These are phyloP conservation scores for Otus sunia DNA, from an alignment of 2,113 vertebrate species.

Conservation along the genomic window DNA sequence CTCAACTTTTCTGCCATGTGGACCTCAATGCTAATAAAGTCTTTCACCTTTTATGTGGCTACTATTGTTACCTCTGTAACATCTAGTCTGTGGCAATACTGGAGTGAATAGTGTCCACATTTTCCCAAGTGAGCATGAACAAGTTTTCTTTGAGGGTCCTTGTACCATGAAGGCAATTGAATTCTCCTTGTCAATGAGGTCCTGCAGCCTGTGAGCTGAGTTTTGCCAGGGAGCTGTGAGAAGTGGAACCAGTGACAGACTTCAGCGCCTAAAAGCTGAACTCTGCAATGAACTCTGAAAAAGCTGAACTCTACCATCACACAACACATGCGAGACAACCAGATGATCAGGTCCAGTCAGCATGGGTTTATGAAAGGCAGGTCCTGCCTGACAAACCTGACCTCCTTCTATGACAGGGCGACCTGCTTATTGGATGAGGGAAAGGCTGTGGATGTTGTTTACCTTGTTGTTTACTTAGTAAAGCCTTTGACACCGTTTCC, in stretches of 20 bases:
- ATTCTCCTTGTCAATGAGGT: background rate
- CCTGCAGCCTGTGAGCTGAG: background rate
- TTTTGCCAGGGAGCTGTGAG: background rate
- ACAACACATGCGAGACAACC: no score
- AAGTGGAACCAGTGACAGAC: background rate
- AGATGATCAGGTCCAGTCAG: no score
- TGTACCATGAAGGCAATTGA: rapidly evolving
- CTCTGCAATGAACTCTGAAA: no score
- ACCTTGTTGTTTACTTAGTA: no score
- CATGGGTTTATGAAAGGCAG: no score
- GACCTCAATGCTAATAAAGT: background rate
- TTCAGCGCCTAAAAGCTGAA: background rate
- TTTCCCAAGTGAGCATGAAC: background rate
- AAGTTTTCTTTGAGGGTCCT: background rate
- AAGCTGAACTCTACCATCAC: no score
- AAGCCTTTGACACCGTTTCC: no score
- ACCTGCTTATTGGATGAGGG: no score
- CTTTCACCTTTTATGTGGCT: background rate
- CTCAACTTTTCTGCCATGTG: background rate
- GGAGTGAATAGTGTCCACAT: background rate
- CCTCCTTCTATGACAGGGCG: no score
- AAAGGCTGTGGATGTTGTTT: no score
- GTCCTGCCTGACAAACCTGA: no score
- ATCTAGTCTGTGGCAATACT: background rate
- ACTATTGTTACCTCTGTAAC: background rate